These are phyloP conservation scores for Tenebrosternarchus preto DNA, from an alignment of 2,113 vertebrate genomes.

Conservation along the genomic window DNA sequence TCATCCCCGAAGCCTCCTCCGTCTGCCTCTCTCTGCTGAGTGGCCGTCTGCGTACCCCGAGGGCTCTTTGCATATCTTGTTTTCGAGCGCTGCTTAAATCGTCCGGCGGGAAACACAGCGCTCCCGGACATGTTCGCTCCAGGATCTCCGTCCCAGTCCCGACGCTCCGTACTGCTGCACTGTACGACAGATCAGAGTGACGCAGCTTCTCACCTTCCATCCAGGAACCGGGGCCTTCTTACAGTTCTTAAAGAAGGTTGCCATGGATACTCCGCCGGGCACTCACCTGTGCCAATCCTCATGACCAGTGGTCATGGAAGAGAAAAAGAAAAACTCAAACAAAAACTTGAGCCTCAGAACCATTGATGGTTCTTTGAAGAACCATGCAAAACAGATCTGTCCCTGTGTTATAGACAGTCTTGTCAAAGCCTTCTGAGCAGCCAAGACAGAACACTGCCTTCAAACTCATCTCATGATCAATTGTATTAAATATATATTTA, in stretches of 20 bases:
- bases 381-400: not conserved
- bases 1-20: too few species aligned
- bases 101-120: not conserved
- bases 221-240: too few species aligned
- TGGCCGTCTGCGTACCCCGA: not conserved
- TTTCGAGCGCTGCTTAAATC: constrained; percentile 16
- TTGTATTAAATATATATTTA: constrained; percentile 1
- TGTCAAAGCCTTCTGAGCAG: constrained; percentile 19
- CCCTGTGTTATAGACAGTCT: not conserved
- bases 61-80: constrained; percentile 19
- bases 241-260: too few species aligned
- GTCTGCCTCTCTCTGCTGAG: not conserved
- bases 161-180: not conserved
- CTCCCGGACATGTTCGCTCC: constrained; percentile 3
- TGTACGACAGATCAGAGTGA: too few species aligned
- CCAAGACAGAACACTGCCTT: constrained; percentile 8
- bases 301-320: too few species aligned
- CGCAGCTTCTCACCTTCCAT: too few species aligned
- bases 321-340: too few species aligned
- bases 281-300: too few species aligned
- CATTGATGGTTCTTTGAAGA: not conserved
- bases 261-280: too few species aligned
- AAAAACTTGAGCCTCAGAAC: too few species aligned
- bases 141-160: not conserved
- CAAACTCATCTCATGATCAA: not conserved